Evolutionary conservation across 2,888 invertebrate species (phyloP), one percentile per base, ranked within the genome.

Genomic region (Germaria angustata): DNA sequence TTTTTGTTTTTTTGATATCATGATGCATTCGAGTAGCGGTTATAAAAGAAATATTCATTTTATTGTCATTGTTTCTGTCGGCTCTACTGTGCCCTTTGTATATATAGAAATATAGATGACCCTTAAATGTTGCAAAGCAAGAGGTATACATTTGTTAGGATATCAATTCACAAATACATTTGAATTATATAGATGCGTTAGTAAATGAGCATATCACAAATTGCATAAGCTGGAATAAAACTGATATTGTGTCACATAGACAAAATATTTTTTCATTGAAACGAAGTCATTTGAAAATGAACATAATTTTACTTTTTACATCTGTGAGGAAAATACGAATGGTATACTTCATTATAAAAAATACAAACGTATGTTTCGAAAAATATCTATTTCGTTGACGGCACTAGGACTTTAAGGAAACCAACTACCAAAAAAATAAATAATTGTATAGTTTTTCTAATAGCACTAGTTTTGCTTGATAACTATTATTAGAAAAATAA

Each of bases 31-130:
- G n/a, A n/a, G n/a, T n/a, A n/a, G n/a, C n/a, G n/a, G n/a, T n/a
- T n/a, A n/a, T n/a, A n/a, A n/a, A n/a, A n/a, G n/a, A n/a, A n/a
- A n/a, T n/a, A n/a, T n/a, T n/a, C 3, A 13, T 39, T 39, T 36
- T 36, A 39, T 39, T 39, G n/a, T 13, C 13, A 39, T 13, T 13
- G 13, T 39, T n/a, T 28, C 28, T 3, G 6, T 3, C 39, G 11
- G 13, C 39, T 39, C 11, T 39, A 4, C 39, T 11, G 8, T 20
- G 17, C 0, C n/a, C 1, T 11, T 2, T 1, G 11, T 44, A 17
- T 44, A 4, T 5, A 49, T 36, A 32, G 8, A 72, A 61, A 51
- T 32, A 51, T n/a, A n/a, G 20, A 61, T 61, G 49, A 61, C 61
- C 41, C 72, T 51, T 75, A 22, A 22, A 69, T 68, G 34, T 53